These are phyloP conservation scores for Sitophilus oryzae DNA, from an alignment of 1,140 invertebrate genomes.

Conservation along the genomic window DNA sequence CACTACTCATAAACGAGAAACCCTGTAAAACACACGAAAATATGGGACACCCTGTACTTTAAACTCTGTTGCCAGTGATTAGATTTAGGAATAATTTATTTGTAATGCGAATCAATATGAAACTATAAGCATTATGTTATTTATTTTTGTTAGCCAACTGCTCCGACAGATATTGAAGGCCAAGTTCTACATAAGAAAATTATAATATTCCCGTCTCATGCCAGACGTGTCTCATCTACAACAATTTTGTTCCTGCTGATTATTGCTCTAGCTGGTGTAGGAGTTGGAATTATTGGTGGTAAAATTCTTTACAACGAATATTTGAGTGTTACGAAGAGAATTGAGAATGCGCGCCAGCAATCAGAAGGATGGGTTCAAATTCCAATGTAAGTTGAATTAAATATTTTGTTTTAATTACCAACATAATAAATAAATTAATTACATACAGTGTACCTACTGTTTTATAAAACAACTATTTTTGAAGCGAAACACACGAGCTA, in stretches of 20 bases:
- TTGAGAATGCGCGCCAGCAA: neutral
- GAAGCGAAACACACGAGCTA: too few relatives aligned
- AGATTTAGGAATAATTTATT: neutral
- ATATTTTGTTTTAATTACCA: neutral
- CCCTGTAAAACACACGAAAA: too few relatives aligned
- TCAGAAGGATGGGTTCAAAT: conserved; percentile 22
- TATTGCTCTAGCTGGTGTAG: conserved; percentile 64
- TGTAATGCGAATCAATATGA: neutral
- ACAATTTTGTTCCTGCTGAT: conserved; percentile 67
- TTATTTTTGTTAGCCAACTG: neutral
- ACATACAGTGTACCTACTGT: too few relatives aligned
- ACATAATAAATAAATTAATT: too few relatives aligned
- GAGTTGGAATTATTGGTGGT: conserved; percentile 69
- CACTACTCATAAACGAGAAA: too few relatives aligned
- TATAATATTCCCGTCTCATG: conserved; percentile 48
- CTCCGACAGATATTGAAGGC: conserved; percentile 35
- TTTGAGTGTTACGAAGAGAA: conserved; percentile 50
- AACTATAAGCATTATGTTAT: neutral
- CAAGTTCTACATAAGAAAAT: conserved; percentile 32
- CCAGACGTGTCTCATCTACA: conserved; percentile 52
- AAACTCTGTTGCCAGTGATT: too few relatives aligned
- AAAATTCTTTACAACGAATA: conserved; percentile 73
- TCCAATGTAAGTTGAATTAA: conserved; percentile 24
- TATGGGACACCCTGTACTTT: too few relatives aligned
- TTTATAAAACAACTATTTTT: too few relatives aligned